Evolutionary conservation across 2,113 vertebrate species (phyloP), one percentile per base, ranked within the genome.

Genomic region (Zapus hudsonius): DNA sequence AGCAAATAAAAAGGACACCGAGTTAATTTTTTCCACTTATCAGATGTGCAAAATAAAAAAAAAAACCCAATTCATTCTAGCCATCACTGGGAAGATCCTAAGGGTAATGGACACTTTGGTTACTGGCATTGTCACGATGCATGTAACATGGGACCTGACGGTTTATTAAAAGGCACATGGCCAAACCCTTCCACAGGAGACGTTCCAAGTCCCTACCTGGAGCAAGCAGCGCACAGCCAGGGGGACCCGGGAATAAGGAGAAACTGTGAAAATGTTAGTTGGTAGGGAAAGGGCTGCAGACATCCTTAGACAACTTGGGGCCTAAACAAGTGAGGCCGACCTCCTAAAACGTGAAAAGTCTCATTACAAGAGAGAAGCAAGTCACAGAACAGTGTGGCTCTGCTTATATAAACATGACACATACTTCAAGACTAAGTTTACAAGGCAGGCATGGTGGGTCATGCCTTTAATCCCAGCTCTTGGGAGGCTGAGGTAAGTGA

Each of bases 301-400:
- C 16, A 55, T 31, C 63, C 79, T 76, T 79, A 55, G 94, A 63
- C 75, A 13, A 91, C 36, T 75, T 80, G 87, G 67, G 84, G 29
- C 84, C 66, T 52, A 52, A 59, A 66, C 78, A 67, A 55, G 66
- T 44, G 61, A 91, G 44, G 64, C 7, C 55, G 66, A 72, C 8
- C 12, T 75, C 61, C 72, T 87, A 61, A 80, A 40, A 72, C 27
- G 59, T 20, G 40, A 79, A 93, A 91, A 47, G 40, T 72, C 83
- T 93, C 40, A 5, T 80, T 87, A 79, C 2, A 31, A 67, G 44
- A 93, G 75, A 72, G 69, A 69, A 84, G 44, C 42, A 75, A 17
- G 81, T 63, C 89, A 61, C 36, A 70, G 44, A 80, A 72, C 67
- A 87, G n/a, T 44, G 44, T 40, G 63, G 36, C 59, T 88, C 74